phyloP scores from a whole-genome alignment of 2,888 invertebrate species.

The Neria commutata region DNA sequence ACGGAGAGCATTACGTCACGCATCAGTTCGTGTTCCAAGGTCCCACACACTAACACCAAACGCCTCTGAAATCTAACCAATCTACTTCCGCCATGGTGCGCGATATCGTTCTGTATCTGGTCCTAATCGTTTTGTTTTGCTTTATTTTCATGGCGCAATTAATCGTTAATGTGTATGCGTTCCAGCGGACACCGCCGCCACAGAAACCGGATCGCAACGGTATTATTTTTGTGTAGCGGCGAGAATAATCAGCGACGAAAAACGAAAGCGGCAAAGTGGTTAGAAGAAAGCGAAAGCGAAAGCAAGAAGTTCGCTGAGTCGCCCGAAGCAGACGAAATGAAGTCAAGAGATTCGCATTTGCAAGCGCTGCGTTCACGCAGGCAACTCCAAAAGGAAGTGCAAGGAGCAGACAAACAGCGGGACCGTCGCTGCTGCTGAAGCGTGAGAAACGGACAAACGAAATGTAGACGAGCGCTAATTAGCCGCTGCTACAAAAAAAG shows the following conservation, averaged over 20 bases:
- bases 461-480: too few relatives aligned
- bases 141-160: conserved; percentile 60
- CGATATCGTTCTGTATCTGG: conserved; percentile 59
- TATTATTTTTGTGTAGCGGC: conserved; percentile 52
- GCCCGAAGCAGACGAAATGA: too few relatives aligned
- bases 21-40: neutral
- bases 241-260: conserved; percentile 1
- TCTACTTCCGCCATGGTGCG: conserved; percentile 51
- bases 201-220: conserved; percentile 56
- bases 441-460: too few relatives aligned
- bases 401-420: too few relatives aligned
- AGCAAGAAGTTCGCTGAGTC: too few relatives aligned
- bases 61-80: neutral
- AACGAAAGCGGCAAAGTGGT: neutral
- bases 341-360: too few relatives aligned
- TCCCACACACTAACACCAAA: conserved; percentile 12
- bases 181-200: conserved; percentile 56
- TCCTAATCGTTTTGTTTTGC: conserved; percentile 60
- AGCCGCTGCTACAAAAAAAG: too few relatives aligned
- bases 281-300: neutral
- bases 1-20: neutral
- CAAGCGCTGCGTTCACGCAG: too few relatives aligned
- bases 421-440: too few relatives aligned
- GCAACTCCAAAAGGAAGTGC: too few relatives aligned
- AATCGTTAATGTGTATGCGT: conserved; percentile 60